These are phyloP conservation scores for Heliconius congener DNA, from an alignment of 1,140 invertebrate species.

Conservation along the genomic window DNA sequence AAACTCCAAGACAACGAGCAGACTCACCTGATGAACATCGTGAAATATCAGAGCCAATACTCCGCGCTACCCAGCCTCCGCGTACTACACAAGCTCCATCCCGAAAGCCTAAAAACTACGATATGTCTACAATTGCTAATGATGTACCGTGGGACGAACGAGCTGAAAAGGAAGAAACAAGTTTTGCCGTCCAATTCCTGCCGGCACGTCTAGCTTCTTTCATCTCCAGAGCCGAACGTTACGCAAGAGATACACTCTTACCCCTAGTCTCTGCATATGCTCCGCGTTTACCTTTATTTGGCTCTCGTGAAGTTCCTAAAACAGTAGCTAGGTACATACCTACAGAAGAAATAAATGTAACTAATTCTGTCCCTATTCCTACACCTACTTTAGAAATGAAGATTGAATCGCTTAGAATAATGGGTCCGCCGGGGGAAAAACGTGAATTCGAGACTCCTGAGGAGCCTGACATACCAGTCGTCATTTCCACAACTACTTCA, in stretches of 20 bases:
- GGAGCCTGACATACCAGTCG: slow-evolving; percentile 65
- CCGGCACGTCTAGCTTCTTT: slow-evolving; percentile 88
- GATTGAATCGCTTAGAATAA: slow-evolving; percentile 68
- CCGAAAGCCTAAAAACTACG: slow-evolving; percentile 70
- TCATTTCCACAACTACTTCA: slow-evolving; percentile 60
- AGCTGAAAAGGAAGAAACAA: slow-evolving; percentile 66
- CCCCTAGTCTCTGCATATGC: slow-evolving; percentile 89
- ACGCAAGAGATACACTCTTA: slow-evolving; percentile 88
- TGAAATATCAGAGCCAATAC: slow-evolving; percentile 84
- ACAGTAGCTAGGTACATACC: slow-evolving; percentile 73
- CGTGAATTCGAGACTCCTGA: slow-evolving; percentile 68
- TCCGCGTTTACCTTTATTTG: slow-evolving; percentile 84
- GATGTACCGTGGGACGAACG: slow-evolving; percentile 56
- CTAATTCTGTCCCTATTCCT: slow-evolving; percentile 63
- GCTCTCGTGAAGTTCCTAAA: slow-evolving; percentile 66
- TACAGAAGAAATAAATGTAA: slow-evolving; percentile 66
- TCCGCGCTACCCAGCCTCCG: slow-evolving; percentile 68
- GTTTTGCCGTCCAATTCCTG: slow-evolving; percentile 88
- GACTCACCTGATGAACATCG: slow-evolving; percentile 56
- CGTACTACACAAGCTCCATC: slow-evolving; percentile 49
- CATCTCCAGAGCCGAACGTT: slow-evolving; percentile 89
- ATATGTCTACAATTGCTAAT: slow-evolving; percentile 65
- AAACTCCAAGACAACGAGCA: slow-evolving; percentile 75
- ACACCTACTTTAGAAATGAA: slow-evolving; percentile 78
- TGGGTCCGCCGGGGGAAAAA: slow-evolving; percentile 71